phyloP scores from a whole-genome alignment of 2,797 vertebrate genomes.

The Petrocephalus sullivani region DNA sequence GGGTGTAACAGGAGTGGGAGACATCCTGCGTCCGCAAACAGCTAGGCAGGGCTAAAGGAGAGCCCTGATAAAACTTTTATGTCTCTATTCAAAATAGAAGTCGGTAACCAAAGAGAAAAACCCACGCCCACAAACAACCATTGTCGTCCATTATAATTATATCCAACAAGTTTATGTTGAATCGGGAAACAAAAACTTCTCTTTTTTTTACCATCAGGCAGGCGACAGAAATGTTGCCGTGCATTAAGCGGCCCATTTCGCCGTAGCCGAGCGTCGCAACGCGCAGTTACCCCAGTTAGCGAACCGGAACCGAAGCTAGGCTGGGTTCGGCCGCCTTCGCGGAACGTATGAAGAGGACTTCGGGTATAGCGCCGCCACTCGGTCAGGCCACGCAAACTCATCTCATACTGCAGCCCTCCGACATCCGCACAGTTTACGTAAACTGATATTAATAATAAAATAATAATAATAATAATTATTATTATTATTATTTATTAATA shows the following conservation, averaged over 20 bases:
- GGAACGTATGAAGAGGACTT: not conserved
- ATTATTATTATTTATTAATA: not conserved
- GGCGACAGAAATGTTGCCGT: not conserved
- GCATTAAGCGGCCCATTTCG: not conserved
- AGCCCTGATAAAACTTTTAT: not conserved
- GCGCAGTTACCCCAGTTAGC: not conserved
- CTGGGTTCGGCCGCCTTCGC: not conserved
- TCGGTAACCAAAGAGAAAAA: not conserved
- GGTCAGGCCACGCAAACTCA: not conserved
- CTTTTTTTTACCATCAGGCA: not conserved
- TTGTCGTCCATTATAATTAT: not conserved
- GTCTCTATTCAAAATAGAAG: not conserved
- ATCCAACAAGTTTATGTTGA: not conserved
- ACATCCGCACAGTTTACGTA: not conserved
- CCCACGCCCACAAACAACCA: not conserved
- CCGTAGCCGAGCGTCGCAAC: not conserved
- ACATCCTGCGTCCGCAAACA: not conserved
- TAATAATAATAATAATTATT: not conserved
- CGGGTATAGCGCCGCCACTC: not conserved
- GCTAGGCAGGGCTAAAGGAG: not conserved
- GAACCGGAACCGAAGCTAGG: not conserved
- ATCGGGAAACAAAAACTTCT: not conserved
- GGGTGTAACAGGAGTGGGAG: not conserved
- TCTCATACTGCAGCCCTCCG: not conserved
- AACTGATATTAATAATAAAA: not conserved